phyloP scores from a whole-genome alignment of 2,888 invertebrate genomes.

The Acrobasis consociella region DNA sequence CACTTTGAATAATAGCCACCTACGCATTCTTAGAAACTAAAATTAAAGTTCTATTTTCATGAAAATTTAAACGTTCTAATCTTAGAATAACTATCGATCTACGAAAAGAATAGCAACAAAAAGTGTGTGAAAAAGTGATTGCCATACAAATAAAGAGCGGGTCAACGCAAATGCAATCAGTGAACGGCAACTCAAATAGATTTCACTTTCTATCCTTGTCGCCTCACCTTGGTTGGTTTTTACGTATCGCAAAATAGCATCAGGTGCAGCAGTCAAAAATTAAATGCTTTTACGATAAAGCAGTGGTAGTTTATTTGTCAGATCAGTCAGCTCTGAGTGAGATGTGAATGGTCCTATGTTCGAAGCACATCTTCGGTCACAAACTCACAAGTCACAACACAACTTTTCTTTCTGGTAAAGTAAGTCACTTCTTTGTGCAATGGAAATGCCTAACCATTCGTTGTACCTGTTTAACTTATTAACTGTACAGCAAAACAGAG shows the following conservation, averaged over 20 bases:
- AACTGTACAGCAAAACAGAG: too few species aligned
- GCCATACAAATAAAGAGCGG: constrained; percentile 41
- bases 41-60: constrained; percentile 3
- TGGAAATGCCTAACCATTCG: too few species aligned
- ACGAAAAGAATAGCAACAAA: constrained; percentile 36
- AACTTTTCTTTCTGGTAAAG: too few species aligned
- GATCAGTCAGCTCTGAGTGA: too few species aligned
- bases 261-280: too few species aligned
- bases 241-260: constrained; percentile 21
- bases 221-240: constrained; percentile 54
- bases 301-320: too few species aligned
- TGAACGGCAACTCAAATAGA: constrained; percentile 66
- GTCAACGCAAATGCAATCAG: constrained; percentile 51
- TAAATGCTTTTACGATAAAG: too few species aligned
- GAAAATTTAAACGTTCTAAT: constrained; percentile 20
- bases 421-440: too few species aligned
- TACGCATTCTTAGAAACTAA: not conserved
- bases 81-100: constrained; percentile 24
- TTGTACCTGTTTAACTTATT: too few species aligned
- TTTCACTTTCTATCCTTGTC: constrained; percentile 73
- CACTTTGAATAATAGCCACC: not conserved
- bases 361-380: too few species aligned
- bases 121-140: constrained; percentile 43
- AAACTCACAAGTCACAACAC: too few species aligned
- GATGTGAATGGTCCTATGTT: too few species aligned